Conservation (phyloP, 1,140 invertebrate species). For the Frieseomelitta varia region DNA sequence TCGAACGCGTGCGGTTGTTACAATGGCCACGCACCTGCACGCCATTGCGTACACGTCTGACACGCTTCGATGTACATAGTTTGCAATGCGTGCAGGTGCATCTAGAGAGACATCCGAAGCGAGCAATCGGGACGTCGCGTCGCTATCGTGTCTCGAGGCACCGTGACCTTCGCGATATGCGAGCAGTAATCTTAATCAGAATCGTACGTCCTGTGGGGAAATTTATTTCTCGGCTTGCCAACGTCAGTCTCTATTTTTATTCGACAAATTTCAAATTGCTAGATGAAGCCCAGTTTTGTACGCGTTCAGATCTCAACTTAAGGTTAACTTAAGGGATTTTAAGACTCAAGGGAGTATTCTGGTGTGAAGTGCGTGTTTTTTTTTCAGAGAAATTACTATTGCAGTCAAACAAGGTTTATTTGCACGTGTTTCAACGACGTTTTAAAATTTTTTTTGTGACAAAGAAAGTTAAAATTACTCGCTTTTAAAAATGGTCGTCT, state of each 20-base stretch:
- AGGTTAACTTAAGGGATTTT: too few species aligned
- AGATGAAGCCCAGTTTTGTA: background rate
- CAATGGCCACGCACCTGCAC: constrained; percentile 52
- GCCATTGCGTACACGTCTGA: constrained; percentile 48
- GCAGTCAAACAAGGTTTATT: too few species aligned
- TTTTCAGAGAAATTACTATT: too few species aligned
- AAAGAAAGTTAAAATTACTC: too few species aligned
- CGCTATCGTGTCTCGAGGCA: constrained; percentile 5
- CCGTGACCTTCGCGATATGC: constrained; percentile 47
- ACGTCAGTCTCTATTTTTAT: constrained; percentile 16
- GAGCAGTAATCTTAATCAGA: constrained; percentile 43
- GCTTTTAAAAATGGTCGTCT: too few species aligned
- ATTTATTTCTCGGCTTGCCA: constrained; percentile 24
- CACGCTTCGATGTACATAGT: constrained; percentile 45
- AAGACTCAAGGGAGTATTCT: too few species aligned
- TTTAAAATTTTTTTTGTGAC: too few species aligned
- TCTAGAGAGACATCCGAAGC: constrained; percentile 15
- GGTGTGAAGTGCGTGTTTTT: too few species aligned
- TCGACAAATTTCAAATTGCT: background rate
- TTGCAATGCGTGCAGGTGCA: constrained; percentile 49
- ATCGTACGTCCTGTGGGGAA: constrained; percentile 37
- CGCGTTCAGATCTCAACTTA: too few species aligned
- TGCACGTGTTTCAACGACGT: too few species aligned
- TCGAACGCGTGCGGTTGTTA: constrained; percentile 22
- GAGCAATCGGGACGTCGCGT: constrained; percentile 13